These are phyloP conservation scores for Epinephelus fuscoguttatus DNA, from an alignment of 2,113 vertebrate species.

Conservation along the genomic window DNA sequence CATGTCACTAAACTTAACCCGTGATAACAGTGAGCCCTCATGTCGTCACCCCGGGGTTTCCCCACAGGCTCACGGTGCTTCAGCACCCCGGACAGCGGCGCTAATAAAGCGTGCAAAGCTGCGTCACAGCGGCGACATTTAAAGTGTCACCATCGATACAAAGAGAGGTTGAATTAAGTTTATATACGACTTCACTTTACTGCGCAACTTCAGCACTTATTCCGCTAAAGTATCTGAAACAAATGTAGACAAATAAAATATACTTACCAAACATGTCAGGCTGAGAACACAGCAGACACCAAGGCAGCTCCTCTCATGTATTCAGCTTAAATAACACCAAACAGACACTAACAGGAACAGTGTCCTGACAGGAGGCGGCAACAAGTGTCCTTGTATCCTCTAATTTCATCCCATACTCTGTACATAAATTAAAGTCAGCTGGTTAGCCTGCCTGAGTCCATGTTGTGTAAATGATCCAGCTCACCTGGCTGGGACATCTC, in stretches of 20 bases:
- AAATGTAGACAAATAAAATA: no score
- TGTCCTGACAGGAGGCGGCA: no score
- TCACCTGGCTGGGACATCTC: conserved; percentile 30
- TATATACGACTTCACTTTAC: not conserved
- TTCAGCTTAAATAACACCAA: not conserved
- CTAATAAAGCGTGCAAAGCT: not conserved
- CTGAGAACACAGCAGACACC: not conserved
- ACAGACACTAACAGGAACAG: not conserved
- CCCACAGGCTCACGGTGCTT: not conserved
- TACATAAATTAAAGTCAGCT: not conserved
- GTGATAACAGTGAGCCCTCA: conserved; percentile 28
- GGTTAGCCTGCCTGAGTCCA: conserved; percentile 15
- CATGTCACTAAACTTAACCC: conserved; percentile 61
- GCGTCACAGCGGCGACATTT: conserved; percentile 12
- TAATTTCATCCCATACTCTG: not conserved
- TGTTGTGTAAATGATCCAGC: conserved; percentile 42
- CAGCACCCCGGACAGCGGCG: conserved; percentile 71
- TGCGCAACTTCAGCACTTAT: not conserved
- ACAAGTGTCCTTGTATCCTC: not conserved
- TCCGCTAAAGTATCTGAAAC: no score
- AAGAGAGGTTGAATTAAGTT: not conserved
- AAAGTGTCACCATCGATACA: not conserved
- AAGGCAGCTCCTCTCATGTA: not conserved
- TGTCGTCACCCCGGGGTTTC: conserved; percentile 62
- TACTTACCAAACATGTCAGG: conserved; percentile 59